Conservation (phyloP, 2,888 invertebrate species). For the Aradus depressus region DNA sequence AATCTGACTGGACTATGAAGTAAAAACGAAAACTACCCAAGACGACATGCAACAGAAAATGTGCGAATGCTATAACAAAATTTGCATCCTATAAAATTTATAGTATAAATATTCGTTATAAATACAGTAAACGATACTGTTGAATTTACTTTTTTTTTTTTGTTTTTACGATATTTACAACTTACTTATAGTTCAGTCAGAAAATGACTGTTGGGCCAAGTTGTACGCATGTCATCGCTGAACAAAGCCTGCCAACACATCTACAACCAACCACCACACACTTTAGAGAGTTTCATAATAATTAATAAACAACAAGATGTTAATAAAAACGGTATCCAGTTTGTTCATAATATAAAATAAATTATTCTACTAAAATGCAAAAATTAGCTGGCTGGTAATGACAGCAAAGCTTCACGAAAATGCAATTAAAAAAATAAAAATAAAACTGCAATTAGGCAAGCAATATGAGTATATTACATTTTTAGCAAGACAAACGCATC, state of each 20-base stretch:
- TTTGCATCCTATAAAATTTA: background rate
- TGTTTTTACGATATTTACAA: conserved; percentile 8
- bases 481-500: no score
- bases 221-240: conserved; percentile 27
- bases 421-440: no score
- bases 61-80: background rate
- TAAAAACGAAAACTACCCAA: conserved; percentile 58
- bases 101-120: background rate
- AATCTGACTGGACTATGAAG: conserved; percentile 89
- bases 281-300: no score
- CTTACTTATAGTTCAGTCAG: conserved; percentile 26
- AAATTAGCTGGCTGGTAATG: no score
- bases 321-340: no score
- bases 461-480: no score
- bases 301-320: no score
- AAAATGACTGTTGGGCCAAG: conserved; percentile 26
- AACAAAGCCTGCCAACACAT: conserved; percentile 25
- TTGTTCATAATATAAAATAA: no score
- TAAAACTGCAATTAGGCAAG: no score
- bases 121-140: background rate
- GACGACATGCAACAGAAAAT: background rate
- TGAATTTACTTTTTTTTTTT: background rate
- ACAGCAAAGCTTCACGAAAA: no score
- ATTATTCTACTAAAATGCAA: no score
- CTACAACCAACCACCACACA: conserved; percentile 20